These are phyloP conservation scores for Sebastes glaucus DNA, from an alignment of 2,797 vertebrate genomes.

Conservation along the genomic window DNA sequence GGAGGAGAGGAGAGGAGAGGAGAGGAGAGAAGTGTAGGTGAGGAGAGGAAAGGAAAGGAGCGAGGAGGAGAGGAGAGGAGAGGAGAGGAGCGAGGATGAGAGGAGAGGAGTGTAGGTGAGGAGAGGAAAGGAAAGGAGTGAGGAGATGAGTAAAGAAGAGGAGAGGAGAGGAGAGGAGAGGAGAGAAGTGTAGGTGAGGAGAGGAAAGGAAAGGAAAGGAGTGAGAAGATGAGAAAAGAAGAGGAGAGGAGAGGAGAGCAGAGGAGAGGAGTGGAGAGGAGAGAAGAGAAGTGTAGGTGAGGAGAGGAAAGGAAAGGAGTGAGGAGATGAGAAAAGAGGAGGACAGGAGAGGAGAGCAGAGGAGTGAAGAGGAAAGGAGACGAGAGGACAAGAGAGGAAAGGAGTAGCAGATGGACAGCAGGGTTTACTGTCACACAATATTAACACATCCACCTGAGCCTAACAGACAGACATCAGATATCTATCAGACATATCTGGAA, in stretches of 20 bases:
- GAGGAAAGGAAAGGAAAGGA: background rate
- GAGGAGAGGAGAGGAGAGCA: no score
- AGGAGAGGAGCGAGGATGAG: background rate
- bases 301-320: background rate
- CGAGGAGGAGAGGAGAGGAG: accelerated
- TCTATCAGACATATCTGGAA: constrained; percentile 7
- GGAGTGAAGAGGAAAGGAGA: background rate
- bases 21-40: background rate
- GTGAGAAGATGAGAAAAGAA: background rate
- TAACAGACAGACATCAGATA: background rate
- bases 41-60: no score
- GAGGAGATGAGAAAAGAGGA: no score
- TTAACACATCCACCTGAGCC: constrained; percentile 57
- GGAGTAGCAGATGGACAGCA: constrained; percentile 55
- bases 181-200: background rate
- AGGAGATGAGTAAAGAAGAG: no score
- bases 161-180: accelerated
- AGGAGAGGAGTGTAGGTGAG: accelerated
- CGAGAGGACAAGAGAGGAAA: background rate
- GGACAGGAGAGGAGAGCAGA: no score
- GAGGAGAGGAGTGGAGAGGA: background rate
- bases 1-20: background rate
- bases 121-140: accelerated
- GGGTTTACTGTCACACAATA: constrained; percentile 56
- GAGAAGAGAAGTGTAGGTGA: background rate